Base-by-base conservation (phyloP, 2,113 vertebrate genomes). In the Hemiscyllium ocellatum region DNA sequence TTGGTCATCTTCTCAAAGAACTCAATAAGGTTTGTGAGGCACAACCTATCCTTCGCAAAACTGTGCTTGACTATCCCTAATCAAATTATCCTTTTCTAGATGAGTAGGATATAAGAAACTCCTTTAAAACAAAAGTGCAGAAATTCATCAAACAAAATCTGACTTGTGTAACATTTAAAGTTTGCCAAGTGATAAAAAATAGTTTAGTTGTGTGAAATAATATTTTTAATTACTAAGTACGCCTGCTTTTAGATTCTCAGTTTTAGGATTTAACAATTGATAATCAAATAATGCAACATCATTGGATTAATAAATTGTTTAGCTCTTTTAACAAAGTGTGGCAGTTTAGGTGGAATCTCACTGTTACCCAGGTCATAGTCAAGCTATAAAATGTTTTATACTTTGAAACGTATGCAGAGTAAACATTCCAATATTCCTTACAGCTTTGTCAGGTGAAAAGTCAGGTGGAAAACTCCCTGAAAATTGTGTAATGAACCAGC, bases 361-460 rank as follows among this genome's bases (percentile, higher is more conserved):
- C 87, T 19, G 24, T 93, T 66, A 33, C 61, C 61, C 29, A 37
- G 19, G 20, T 93, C 89, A 93, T 66, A 37, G 89, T 6, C 61
- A 91, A 65, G 61, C 56, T 66, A 56, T 93, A 66, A 93, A 68
- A 66, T 66, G 29, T n/a, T 93, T 93, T 33, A 93, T 10, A 66
- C 61, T 66, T 33, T 37, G 61, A 90, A 52, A 56, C 52, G 17
- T 90, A 90, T 90, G 52, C 87, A 90, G 52, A 37, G 33, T 93
- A 93, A 93, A 68, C 89, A 93, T n/a, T 93, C 61, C 61, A 93
- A 61, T 93, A 37, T 37, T 33, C 1, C 61, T n/a, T 19, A 42
- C 61, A 93, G 61, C 89, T 93, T 93, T 93, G 89, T 93, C 56
- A 61, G 56, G 56, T 61, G 56, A 61, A 93, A 61, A 65, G 56